Evolutionary conservation across 2,888 invertebrate genomes (phyloP), one percentile per base, ranked within the genome.

Genomic region (Zygothrica quintamaculata): DNA sequence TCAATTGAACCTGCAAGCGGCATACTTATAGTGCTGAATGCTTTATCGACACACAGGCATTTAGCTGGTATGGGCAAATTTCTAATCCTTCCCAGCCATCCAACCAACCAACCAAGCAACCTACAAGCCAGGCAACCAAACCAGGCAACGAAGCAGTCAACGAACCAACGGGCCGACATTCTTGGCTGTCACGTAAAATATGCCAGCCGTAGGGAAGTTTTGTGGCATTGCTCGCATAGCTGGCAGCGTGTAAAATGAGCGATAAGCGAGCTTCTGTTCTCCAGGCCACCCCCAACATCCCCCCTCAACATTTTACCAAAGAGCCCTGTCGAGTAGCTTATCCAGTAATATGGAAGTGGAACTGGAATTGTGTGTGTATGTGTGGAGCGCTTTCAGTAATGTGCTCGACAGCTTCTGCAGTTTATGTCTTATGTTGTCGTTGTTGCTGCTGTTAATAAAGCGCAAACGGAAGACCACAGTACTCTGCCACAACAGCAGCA

Each of bases 161-260:
- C 58, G 40, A 43, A 57, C 69, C 18, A 22, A 22, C 18, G 18
- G 18, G 18, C 18, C 18, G 5, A 51, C 53, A 48, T 65, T 59
- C 73, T 52, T 57, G 39, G 39, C 59, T 61, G 78, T 51, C 70
- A 71, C 77, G 69, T 75, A 62, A 72, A 87, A 78, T 85, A 88
- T 85, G 78, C 72, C 78, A 75, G 74, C 60, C 71, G 76, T 47
- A 56, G 52, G 57, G 59, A 64, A 81, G 65, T 77, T 85, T 72
- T 79, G 74, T 73, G 84, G 70, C 84, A 84, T 77, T 74, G 68
- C 72, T 77, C 53, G 72, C 78, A 84, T 84, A 64, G 74, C 71
- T 74, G 76, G 65, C 70, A 72, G 78, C 71, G 86, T 87, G 88
- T 79, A 78, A 81, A 88, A 75, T 84, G 69, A 69, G 74, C 84